Conservation (phyloP, 2,113 vertebrate genomes). For the Nymphicus hollandicus region DNA sequence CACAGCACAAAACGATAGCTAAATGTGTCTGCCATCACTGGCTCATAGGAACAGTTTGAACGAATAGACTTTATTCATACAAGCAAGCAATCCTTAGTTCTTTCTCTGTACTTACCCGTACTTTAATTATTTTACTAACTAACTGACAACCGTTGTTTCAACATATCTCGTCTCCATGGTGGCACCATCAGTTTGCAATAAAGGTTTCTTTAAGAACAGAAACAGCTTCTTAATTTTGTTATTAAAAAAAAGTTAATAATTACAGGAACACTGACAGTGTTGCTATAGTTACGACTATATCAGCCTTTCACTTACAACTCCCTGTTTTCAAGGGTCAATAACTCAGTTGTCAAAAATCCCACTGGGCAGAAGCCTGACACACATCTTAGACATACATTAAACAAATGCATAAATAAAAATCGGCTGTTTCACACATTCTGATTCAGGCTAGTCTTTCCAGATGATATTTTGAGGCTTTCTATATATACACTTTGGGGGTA, state of each 20-base stretch:
- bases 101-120: background rate
- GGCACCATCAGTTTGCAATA: background rate
- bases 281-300: constrained; percentile 68
- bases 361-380: constrained; percentile 57
- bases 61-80: background rate
- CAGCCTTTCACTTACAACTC: constrained; percentile 60
- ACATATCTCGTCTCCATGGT: background rate
- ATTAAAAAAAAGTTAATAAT: constrained; percentile 57
- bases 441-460: background rate
- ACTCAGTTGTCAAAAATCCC: constrained; percentile 68
- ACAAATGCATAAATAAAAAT: constrained; percentile 37
- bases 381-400: constrained; percentile 35
- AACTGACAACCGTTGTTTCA: background rate
- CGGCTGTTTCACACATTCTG: background rate
- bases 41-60: background rate
- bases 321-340: constrained; percentile 64
- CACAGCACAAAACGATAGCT: background rate
- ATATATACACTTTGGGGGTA: too few species aligned
- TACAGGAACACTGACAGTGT: constrained; percentile 62
- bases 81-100: background rate
- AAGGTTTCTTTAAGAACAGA: constrained; percentile 16
- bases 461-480: background rate
- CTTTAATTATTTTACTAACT: background rate
- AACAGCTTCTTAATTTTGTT: constrained; percentile 49
- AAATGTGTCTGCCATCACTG: background rate